Conservation (phyloP, 2,113 vertebrate species). For the Protomyctophum bolini region DNA sequence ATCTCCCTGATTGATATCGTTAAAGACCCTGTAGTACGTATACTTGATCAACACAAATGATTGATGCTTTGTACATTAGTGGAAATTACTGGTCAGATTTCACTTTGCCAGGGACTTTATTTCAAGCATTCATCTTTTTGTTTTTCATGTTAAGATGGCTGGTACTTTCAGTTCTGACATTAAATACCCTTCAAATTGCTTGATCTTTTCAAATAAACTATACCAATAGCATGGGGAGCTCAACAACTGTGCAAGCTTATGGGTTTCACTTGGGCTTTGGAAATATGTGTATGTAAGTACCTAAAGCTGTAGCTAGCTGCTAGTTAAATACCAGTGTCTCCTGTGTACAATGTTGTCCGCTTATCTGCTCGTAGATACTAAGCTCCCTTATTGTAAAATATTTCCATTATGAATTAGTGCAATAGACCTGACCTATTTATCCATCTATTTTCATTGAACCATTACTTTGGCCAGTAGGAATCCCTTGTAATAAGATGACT, state of each 20-base stretch:
- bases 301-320: background rate
- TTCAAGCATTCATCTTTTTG: background rate
- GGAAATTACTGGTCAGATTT: background rate
- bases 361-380: background rate
- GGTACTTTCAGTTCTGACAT: background rate
- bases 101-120: background rate
- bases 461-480: background rate
- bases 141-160: background rate
- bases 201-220: slow-evolving; percentile 32
- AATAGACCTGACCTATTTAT: too few relatives aligned
- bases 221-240: slow-evolving; percentile 47
- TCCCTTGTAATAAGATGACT: background rate
- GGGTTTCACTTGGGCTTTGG: slow-evolving; percentile 42
- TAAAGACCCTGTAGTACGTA: slow-evolving; percentile 83
- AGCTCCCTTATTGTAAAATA: background rate
- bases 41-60: background rate
- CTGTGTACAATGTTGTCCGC: background rate
- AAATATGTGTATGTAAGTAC: slow-evolving; percentile 62
- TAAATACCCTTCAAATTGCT: slow-evolving; percentile 1
- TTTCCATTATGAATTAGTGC: too few relatives aligned
- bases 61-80: background rate
- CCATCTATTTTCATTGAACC: too few relatives aligned
- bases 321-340: background rate
- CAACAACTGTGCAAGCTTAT: slow-evolving; percentile 46
- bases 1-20: slow-evolving; percentile 84